phyloP scores from a whole-genome alignment of 2,888 invertebrate species.

The Polylopha cassiicola region DNA sequence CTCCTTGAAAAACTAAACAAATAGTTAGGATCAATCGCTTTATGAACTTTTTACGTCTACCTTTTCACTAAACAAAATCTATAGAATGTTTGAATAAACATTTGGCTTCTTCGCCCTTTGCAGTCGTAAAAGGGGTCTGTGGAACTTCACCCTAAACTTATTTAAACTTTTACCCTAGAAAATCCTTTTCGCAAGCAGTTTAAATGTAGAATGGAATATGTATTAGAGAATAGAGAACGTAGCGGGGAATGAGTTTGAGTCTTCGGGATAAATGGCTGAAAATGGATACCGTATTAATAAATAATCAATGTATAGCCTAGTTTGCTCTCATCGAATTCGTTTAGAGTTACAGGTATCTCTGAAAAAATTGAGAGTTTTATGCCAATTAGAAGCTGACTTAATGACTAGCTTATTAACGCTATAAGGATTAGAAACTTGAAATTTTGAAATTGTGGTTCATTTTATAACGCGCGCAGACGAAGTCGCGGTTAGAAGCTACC shows the following conservation, averaged over 20 bases:
- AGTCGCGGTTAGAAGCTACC: too few relatives aligned
- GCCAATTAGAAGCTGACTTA: too few relatives aligned
- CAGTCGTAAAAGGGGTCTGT: constrained; percentile 71
- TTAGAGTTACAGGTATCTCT: constrained; percentile 2
- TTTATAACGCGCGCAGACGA: too few relatives aligned
- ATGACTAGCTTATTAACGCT: too few relatives aligned
- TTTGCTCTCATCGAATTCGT: neutral
- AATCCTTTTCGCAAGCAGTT: constrained; percentile 71
- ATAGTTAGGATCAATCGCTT: constrained; percentile 20
- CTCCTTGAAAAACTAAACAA: neutral
- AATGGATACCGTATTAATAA: constrained; percentile 18
- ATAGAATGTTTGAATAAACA: constrained; percentile 75
- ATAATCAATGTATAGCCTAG: constrained; percentile 2
- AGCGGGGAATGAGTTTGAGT: constrained; percentile 42
- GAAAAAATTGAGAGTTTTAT: too few relatives aligned
- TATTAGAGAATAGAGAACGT: constrained; percentile 56
- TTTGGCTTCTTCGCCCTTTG: constrained; percentile 71
- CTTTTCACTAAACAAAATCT: constrained; percentile 59
- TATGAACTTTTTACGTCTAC: constrained; percentile 26
- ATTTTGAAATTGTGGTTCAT: too few relatives aligned
- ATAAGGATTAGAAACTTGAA: too few relatives aligned
- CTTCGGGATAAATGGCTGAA: constrained; percentile 33
- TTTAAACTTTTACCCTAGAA: constrained; percentile 74
- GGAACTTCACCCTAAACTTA: constrained; percentile 71
- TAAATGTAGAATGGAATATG: constrained; percentile 70